Percentiles rank a stretch among this genome's conserved stretches.
These are phyloP conservation scores for Balearica regulorum DNA, from an alignment of 2,797 vertebrate genomes.

Conservation along the genomic window DNA sequence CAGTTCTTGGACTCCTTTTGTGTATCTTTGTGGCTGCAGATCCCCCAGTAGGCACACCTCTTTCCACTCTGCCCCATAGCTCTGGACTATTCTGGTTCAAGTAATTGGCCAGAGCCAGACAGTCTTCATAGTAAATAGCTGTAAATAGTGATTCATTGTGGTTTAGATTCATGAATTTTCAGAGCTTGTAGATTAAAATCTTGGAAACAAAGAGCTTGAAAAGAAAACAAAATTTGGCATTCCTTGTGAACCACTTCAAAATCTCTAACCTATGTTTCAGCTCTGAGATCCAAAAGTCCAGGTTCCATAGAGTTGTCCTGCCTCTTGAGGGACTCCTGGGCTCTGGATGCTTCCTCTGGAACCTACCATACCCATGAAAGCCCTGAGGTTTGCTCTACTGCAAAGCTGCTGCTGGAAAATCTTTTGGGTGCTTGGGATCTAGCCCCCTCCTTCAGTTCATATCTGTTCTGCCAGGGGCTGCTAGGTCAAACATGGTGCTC, in stretches of 20 bases:
- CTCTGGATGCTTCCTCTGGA: neutral
- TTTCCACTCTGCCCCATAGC: neutral
- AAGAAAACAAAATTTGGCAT: neutral
- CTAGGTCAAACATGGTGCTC: neutral
- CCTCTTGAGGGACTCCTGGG: neutral
- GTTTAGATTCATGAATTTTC: neutral
- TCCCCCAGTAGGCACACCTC: neutral
- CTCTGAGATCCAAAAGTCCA: neutral
- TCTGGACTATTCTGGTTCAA: neutral
- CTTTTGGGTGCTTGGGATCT: neutral
- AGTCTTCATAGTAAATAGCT: neutral
- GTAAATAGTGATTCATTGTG: neutral
- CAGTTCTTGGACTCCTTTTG: neutral
- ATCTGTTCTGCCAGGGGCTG: neutral
- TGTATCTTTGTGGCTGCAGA: neutral
- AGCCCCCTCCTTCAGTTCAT: neutral
- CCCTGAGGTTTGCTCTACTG: neutral
- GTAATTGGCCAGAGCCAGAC: neutral
- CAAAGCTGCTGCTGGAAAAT: neutral
- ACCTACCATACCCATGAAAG: accelerated
- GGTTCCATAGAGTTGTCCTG: neutral
- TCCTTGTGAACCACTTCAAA: neutral
- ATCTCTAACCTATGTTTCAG: neutral
- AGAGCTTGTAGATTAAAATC: neutral
- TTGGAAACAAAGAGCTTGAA: neutral